These are phyloP conservation scores for Ceratina calcarata DNA, from an alignment of 1,140 invertebrate species.

Conservation along the genomic window DNA sequence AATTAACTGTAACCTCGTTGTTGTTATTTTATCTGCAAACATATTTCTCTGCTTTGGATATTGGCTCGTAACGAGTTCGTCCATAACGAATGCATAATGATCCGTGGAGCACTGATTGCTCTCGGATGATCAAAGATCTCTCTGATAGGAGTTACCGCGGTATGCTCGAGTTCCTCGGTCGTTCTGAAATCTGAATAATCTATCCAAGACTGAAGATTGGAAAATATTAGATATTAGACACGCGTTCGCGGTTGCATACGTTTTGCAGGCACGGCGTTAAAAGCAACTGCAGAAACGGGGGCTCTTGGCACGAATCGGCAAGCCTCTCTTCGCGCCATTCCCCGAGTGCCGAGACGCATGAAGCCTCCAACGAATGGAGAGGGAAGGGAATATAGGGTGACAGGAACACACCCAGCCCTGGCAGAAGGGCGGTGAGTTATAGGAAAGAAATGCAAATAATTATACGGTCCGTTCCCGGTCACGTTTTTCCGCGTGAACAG, in stretches of 20 bases:
- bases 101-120: too few relatives aligned
- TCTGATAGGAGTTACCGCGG: too few relatives aligned
- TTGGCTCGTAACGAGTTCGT: too few relatives aligned
- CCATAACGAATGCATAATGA: too few relatives aligned
- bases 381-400: neutral
- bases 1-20: too few relatives aligned
- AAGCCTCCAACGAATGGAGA: neutral
- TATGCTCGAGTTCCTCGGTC: too few relatives aligned
- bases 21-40: too few relatives aligned
- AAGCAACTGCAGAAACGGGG: slow-evolving; percentile 6
- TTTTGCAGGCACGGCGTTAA: slow-evolving; percentile 11
- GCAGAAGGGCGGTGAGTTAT: slow-evolving; percentile 21
- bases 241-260: neutral
- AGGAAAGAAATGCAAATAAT: slow-evolving; percentile 52
- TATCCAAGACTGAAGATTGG: too few relatives aligned
- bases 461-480: neutral
- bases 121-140: too few relatives aligned
- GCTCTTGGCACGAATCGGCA: neutral
- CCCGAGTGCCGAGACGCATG: neutral
- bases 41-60: too few relatives aligned
- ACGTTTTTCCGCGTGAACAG: slow-evolving; percentile 5
- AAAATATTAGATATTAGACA: too few relatives aligned
- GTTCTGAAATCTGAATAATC: too few relatives aligned
- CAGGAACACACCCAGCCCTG: neutral
- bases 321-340: slow-evolving; percentile 3